phyloP scores from a whole-genome alignment of 2,113 vertebrate genomes.

The Anguilla japonica region DNA sequence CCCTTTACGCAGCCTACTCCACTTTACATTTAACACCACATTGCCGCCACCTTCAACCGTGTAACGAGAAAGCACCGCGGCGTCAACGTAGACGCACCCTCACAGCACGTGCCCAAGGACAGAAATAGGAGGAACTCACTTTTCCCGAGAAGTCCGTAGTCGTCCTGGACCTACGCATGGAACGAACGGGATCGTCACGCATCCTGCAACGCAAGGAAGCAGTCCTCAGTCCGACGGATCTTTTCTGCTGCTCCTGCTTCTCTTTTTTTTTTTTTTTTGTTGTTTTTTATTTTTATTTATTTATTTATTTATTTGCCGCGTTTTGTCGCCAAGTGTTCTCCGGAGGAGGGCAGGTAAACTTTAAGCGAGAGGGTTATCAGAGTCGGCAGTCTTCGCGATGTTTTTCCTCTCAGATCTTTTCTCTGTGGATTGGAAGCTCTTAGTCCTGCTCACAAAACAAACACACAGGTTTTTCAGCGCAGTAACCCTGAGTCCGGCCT shows the following conservation, averaged over 20 bases:
- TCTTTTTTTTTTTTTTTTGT: background rate
- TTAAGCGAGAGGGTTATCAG: constrained; percentile 1
- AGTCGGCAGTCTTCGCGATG: constrained; percentile 33
- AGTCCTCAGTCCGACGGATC: constrained; percentile 6
- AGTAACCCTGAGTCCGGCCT: constrained; percentile 93
- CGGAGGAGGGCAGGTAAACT: constrained; percentile 22
- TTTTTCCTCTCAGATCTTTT: constrained; percentile 41
- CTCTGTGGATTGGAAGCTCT: constrained; percentile 65
- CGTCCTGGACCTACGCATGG: background rate
- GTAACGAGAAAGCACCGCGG: background rate
- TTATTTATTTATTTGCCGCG: no score
- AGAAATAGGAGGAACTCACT: constrained; percentile 13
- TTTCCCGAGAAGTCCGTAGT: constrained; percentile 7
- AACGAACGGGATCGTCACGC: background rate
- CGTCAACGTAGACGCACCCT: background rate
- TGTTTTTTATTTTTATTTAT: background rate
- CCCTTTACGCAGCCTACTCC: background rate
- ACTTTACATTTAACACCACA: background rate
- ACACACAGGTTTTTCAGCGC: constrained; percentile 65
- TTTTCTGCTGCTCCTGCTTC: background rate
- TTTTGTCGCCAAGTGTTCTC: background rate
- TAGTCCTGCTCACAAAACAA: constrained; percentile 65
- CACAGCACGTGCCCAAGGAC: background rate
- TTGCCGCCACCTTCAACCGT: background rate
- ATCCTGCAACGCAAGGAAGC: background rate